These are phyloP conservation scores for Parnassius orleans DNA, from an alignment of 2,888 invertebrate genomes.

Conservation along the genomic window DNA sequence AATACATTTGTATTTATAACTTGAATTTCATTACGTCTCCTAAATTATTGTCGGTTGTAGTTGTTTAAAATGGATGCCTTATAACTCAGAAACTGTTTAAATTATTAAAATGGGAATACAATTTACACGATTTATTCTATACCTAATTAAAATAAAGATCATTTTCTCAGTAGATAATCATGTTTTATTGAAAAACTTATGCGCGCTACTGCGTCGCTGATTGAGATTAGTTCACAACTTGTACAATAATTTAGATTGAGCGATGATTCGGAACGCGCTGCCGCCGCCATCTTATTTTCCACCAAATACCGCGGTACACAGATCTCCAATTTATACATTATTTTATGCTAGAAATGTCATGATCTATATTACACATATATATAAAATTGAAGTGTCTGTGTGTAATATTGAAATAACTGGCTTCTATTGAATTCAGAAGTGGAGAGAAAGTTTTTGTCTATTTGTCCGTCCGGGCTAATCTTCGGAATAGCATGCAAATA, in stretches of 20 bases:
- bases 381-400: too few relatives aligned
- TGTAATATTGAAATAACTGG: too few relatives aligned
- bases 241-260: constrained; percentile 75
- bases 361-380: too few relatives aligned
- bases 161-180: constrained; percentile 51
- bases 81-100: too few relatives aligned
- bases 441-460: too few relatives aligned
- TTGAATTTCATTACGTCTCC: too few relatives aligned
- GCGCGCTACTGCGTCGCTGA: constrained; percentile 48
- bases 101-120: not conserved
- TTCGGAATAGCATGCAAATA: too few relatives aligned
- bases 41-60: too few relatives aligned
- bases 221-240: constrained; percentile 72
- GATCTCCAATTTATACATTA: constrained; percentile 29
- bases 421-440: too few relatives aligned
- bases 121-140: constrained; percentile 2
- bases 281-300: constrained; percentile 32
- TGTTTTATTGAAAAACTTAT: constrained; percentile 76
- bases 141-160: constrained; percentile 19
- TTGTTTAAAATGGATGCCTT: too few relatives aligned
- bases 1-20: too few relatives aligned
- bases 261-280: constrained; percentile 52
- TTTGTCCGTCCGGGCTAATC: too few relatives aligned
- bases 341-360: constrained; percentile 12
- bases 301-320: constrained; percentile 51